These are phyloP conservation scores for Drosophila simulans DNA, from an alignment of 1,140 invertebrate genomes.

Conservation along the genomic window DNA sequence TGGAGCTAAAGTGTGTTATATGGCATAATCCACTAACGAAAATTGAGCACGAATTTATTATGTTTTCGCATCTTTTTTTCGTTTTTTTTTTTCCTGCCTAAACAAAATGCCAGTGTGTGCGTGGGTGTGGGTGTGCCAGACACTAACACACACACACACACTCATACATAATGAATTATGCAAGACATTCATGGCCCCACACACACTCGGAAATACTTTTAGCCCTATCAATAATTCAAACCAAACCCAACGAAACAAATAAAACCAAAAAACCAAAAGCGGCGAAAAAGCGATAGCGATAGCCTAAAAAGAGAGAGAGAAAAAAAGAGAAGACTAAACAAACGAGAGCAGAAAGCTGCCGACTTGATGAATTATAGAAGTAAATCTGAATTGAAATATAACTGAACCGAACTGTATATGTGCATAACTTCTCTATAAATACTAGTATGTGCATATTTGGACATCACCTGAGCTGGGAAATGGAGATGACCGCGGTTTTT, in stretches of 20 bases:
- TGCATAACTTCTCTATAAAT: constrained; percentile 30
- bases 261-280: constrained; percentile 22
- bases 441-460: constrained; percentile 33
- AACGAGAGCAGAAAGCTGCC: constrained; percentile 39
- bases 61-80: constrained; percentile 55
- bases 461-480: constrained; percentile 16
- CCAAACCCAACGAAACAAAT: constrained; percentile 56
- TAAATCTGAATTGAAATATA: constrained; percentile 81
- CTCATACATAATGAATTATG: constrained; percentile 76
- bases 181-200: constrained; percentile 61
- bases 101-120: constrained; percentile 37
- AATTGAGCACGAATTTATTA: constrained; percentile 82
- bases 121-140: constrained; percentile 5
- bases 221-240: constrained; percentile 79
- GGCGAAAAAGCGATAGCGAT: constrained; percentile 16
- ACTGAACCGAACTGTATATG: constrained; percentile 34
- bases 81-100: constrained; percentile 45
- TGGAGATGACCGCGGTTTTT: constrained; percentile 13
- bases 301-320: background rate
- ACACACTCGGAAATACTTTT: constrained; percentile 39
- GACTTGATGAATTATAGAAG: constrained; percentile 79
- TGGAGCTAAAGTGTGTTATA: constrained; percentile 77
- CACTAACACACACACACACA: constrained; percentile 14
- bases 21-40: constrained; percentile 82
- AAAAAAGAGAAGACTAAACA: constrained; percentile 2